These are phyloP conservation scores for Cotesia vestalis DNA, from an alignment of 1,140 invertebrate species.

Conservation along the genomic window DNA sequence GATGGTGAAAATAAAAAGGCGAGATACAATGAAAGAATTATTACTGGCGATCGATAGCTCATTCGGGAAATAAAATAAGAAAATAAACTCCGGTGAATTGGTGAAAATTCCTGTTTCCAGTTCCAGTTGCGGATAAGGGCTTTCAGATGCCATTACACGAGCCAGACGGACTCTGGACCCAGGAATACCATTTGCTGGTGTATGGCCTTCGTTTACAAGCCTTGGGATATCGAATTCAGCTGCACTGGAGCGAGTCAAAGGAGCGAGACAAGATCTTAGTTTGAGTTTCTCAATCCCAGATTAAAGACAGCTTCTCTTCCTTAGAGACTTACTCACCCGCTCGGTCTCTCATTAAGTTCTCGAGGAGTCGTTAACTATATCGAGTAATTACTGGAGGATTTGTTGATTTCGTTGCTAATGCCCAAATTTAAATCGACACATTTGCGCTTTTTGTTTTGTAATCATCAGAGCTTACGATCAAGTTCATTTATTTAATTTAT, in stretches of 20 bases:
- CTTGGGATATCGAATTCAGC: neutral
- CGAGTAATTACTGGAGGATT: no score
- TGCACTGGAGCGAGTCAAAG: conserved; percentile 1
- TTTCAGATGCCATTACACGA: neutral
- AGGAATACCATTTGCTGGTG: conserved; percentile 1
- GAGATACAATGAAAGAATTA: conserved; percentile 1
- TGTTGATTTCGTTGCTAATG: no score
- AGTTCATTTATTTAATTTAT: no score
- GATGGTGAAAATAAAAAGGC: neutral
- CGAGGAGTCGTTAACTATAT: no score
- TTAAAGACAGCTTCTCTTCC: conserved; percentile 8
- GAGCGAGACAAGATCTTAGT: neutral
- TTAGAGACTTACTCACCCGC: no score
- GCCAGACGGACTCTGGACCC: neutral
- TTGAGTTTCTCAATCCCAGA: conserved; percentile 17
- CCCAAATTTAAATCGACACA: no score
- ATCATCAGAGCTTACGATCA: no score
- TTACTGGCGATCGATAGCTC: neutral
- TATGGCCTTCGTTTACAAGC: neutral
- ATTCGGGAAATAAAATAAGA: neutral
- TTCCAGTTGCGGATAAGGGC: neutral
- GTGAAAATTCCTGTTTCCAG: neutral
- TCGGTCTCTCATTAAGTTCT: no score
- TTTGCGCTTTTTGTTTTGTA: no score
- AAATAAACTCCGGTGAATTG: neutral